Base-by-base conservation (phyloP, 2,888 invertebrate genomes). In the Apamea monoglypha region DNA sequence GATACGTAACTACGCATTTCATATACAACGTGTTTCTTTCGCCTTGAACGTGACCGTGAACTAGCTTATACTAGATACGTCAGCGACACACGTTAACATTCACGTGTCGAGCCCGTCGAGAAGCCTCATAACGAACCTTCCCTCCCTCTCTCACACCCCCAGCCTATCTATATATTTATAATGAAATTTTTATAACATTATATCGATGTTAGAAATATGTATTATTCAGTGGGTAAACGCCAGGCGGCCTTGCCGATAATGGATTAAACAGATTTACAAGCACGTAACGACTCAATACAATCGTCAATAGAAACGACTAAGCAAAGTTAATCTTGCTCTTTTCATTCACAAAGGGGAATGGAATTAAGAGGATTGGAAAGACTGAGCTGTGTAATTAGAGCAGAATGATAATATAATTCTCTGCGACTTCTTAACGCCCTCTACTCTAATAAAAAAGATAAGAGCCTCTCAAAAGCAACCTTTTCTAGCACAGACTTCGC, bases 31-130 rank as follows among this genome's bases (percentile, higher is more conserved):
- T 84, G 82, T 81, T 84, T 80, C 80, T 81, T 83, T 81, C 81
- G 88, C 92, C 93, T 87, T 95, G 95, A 94, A 93, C 96, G 92
- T 96, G 96, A 94, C 96, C 95, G 92, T 95, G 95, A 93, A 92
- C 91, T 89, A 88, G 87, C 87, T 91, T 90, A 92, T 88, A 85
- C 89, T 89, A 87, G 44, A 82, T 84, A 89, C 90, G 89, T 89
- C 84, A 86, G 83, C 90, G 88, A 82, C 90, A 91, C 91, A 92
- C 90, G 91, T 84, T 87, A 88, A 82, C 87, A 81, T 86, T 91
- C 92, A 91, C 93, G 92, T 92, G 93, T 89, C 86, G 66, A 81
- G 76, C 81, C 85, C 91, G 90, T 87, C 84, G 88, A 84, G 96
- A 96, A 96, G 95, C 96, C 96, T 92, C 92, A 92, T 92, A 94